phyloP scores from a whole-genome alignment of 1,140 invertebrate genomes.

The Kradibia gibbosae region DNA sequence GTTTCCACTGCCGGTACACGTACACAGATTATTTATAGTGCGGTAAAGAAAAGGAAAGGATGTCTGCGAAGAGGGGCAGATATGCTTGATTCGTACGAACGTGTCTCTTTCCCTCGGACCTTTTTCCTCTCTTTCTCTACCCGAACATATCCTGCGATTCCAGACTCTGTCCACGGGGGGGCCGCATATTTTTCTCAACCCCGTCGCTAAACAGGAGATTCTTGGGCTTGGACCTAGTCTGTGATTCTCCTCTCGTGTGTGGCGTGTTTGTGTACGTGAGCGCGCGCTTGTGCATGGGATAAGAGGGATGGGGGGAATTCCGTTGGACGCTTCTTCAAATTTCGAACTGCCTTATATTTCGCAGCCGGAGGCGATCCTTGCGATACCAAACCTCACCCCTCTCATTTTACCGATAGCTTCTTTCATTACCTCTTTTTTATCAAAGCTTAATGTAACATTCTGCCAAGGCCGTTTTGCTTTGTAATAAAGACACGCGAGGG shows the following conservation, averaged over 20 bases:
- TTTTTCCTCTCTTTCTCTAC: too few species aligned
- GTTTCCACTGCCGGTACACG: too few species aligned
- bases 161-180: too few species aligned
- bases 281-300: not conserved
- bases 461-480: not conserved
- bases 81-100: not conserved
- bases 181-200: not conserved
- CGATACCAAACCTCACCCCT: constrained; percentile 52
- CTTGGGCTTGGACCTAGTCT: not conserved
- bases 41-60: not conserved
- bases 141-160: too few species aligned
- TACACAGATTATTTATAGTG: not conserved
- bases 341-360: constrained; percentile 67
- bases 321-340: constrained; percentile 61
- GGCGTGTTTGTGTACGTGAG: not conserved
- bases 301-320: not conserved
- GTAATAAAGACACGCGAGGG: not conserved
- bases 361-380: constrained; percentile 64
- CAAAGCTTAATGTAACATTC: not conserved
- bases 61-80: not conserved
- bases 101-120: not conserved
- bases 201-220: not conserved
- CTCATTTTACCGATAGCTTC: not conserved
- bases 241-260: not conserved
- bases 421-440: constrained; percentile 16